Evolutionary conservation across 2,888 invertebrate species (phyloP).

Genomic region (Ceriagrion tenellum): DNA sequence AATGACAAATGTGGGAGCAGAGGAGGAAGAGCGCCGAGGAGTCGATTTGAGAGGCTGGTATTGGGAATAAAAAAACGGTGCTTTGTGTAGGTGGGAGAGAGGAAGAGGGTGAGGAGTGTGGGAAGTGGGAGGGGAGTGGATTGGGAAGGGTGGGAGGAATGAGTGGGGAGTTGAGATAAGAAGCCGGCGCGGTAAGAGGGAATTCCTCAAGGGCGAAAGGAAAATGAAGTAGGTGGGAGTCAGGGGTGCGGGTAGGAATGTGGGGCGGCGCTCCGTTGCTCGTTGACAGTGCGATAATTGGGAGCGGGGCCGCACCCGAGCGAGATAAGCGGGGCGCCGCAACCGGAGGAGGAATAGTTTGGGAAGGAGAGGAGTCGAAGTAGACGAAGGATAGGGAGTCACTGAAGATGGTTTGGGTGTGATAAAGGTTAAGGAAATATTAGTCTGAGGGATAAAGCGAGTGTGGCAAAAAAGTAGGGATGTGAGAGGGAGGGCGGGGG

Average conservation of each 20-base stretch:
- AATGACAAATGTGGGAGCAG: neutral
- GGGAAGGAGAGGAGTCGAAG: neutral
- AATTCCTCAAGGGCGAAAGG: neutral
- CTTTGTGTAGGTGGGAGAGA: neutral
- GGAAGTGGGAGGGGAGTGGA: too few relatives aligned
- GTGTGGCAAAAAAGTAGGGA: neutral
- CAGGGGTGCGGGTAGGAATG: neutral
- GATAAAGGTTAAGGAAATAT: conserved; percentile 9
- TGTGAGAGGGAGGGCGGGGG: neutral
- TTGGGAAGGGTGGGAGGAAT: neutral
- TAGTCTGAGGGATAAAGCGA: conserved; percentile 4
- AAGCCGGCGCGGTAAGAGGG: neutral
- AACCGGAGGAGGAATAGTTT: neutral
- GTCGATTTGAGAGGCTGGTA: neutral
- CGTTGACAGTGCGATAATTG: conserved; percentile 3
- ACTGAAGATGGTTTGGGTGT: neutral
- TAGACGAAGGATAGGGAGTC: neutral
- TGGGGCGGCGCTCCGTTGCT: neutral
- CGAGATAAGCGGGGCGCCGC: neutral
- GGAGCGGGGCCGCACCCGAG: neutral
- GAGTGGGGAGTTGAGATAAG: neutral
- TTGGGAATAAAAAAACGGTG: neutral
- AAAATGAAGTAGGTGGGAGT: neutral
- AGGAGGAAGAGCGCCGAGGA: neutral
- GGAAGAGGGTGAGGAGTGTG: neutral